Evolutionary conservation across 2,797 vertebrate species (phyloP), one percentile per base, ranked within the genome.

Genomic region (Poecilia velifera): DNA sequence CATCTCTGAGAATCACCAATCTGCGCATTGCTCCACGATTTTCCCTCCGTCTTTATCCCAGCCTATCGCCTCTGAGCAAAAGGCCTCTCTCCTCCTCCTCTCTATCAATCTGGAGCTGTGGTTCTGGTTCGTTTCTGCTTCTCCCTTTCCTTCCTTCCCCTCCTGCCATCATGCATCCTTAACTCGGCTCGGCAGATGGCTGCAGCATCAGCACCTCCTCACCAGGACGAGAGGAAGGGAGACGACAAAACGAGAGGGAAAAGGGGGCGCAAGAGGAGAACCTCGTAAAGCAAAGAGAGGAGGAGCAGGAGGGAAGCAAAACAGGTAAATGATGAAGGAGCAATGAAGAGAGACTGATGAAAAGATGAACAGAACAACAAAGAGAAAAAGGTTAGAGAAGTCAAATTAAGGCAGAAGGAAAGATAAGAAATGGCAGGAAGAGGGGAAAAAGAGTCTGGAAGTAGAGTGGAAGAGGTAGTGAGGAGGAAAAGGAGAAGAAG

Each of bases 121-220:
- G 16, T 64, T 64, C 25, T 31, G 31, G 59, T 62, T 62, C 16
- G 25, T 75, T 71, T 51, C 39, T 71, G 76, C 39, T 45, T 76
- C 55, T 72, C n/a, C 16, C 34, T 55, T 79, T 53, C 47, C 22
- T 72, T 51, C 18, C 18, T 51, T 47, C 73, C 55, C 4, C 55
- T 80, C 59, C 49, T 72, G 80, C 78, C 68, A 77, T 80, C 77
- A 80, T 55, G 9, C 34, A 25, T n/a, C 51, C 55, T 64, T 41
- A 66, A 73, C 39, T 78, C 43, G 25, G 77, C 62, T 68, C 8
- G 41, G 84, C 76, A 43, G 53, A 53, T n/a, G 71, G 81, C 78
- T 79, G 71, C 72, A 78, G 71, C 78, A 72, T 75, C 79, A 74
- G 72, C 74, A 62, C 71, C 77, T 81, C 36, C 9, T 62, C 59